Evolutionary conservation across 2,797 vertebrate genomes (phyloP), one percentile per base, ranked within the genome.

Genomic region (Crenuchus spilurus): DNA sequence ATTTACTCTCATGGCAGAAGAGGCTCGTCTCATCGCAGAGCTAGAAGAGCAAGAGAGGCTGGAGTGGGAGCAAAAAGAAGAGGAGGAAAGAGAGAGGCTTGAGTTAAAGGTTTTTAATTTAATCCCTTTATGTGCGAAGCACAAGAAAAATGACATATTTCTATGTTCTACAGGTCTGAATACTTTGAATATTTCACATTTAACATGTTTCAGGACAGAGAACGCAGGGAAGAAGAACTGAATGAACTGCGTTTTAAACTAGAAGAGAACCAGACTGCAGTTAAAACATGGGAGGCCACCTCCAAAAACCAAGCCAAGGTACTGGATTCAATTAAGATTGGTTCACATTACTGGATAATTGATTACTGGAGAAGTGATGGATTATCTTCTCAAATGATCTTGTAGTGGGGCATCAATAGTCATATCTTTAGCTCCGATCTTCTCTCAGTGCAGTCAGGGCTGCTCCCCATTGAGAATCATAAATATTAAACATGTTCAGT

Each of bases 31-130:
- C 4, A 89, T 85, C 73, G 87, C 84, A 10, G 91, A 95, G 77
- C 86, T 52, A 84, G 92, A 95, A 79, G 92, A 93, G 81, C 84
- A 83, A 77, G 92, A 92, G 74, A 92, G 88, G 37, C 68, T 91
- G 66, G 92, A 95, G 82, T 90, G 67, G 64, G 87, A 95, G 73
- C 88, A 74, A 42, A 84, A 90, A 16, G 82, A 93, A 68, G 80
- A 67, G 60, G 91, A 94, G 72, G 93, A 90, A 75, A 83, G 90
- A 54, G 70, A 85, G 37, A 85, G 55, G 2, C 94, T 98, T 0
- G 91, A 95, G 74, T 84, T 89, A 44, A 97, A 95, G 90, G 97
- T 96, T 60, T n/a, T n/a, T n/a, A 80, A 81, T 71, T 37, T 8
- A n/a, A 24, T 39, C 16, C 4, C 5, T 2, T 31, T 68, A 18